Conservation (phyloP, 2,113 vertebrate species). For the Dolichallabes microphthalmus region DNA sequence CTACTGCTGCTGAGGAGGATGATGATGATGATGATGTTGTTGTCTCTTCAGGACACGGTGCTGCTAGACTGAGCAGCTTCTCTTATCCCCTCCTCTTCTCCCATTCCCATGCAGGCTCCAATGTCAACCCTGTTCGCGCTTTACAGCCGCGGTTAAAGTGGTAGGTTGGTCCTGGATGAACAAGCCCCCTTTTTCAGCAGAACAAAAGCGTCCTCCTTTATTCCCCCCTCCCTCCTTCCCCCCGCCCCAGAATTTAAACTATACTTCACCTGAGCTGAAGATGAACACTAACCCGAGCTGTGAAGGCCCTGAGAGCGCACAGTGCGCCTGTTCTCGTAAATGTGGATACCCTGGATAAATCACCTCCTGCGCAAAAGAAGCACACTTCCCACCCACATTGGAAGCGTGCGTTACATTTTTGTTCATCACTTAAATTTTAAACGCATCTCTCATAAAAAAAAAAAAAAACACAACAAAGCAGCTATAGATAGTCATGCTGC, state of each 20-base stretch:
- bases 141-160: constrained; percentile 73
- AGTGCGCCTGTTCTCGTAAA: background rate
- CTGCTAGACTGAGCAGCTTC: constrained; percentile 56
- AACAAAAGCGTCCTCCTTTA: constrained; percentile 71
- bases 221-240: constrained; percentile 41
- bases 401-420: background rate
- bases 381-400: background rate
- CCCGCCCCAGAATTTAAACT: constrained; percentile 57
- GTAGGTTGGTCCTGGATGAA: constrained; percentile 71
- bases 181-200: constrained; percentile 73
- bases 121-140: constrained; percentile 67
- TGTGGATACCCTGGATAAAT: background rate
- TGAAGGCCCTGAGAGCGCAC: constrained; percentile 47
- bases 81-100: constrained; percentile 68
- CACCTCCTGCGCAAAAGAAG: constrained; percentile 7
- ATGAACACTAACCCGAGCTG: constrained; percentile 49
- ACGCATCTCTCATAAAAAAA: background rate
- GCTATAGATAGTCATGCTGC: background rate
- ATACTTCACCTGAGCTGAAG: constrained; percentile 71
- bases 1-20: background rate
- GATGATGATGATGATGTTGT: constrained; percentile 46
- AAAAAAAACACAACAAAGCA: background rate
- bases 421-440: background rate
- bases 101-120: constrained; percentile 69
- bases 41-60: constrained; percentile 56